A percentile compares a stretch with the other conserved stretches of the same genome.
Evolutionary conservation across 2,113 vertebrate species (phyloP).

Genomic region (Pterocles burchelli): DNA sequence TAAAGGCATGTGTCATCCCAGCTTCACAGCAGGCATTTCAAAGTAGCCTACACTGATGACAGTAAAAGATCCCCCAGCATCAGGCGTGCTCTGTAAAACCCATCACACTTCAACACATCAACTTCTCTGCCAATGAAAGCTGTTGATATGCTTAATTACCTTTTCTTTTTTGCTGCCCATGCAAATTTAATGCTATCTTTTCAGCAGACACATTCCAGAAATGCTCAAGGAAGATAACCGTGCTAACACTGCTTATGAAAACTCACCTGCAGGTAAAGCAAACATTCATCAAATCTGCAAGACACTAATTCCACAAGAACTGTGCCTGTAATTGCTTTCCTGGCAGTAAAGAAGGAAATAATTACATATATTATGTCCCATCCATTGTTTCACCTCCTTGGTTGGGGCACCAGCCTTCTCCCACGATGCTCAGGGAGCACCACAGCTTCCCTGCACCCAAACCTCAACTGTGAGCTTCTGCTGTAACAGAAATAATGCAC

Average conservation of each 20-base stretch:
- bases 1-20: background rate
- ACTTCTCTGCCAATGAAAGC: background rate
- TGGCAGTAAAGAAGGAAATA: background rate
- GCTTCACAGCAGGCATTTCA: background rate
- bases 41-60: slow-evolving; percentile 3
- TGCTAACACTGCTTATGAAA: background rate
- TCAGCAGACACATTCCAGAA: background rate
- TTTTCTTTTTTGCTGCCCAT: background rate
- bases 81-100: background rate
- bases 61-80: background rate
- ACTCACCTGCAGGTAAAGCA: background rate
- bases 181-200: background rate
- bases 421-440: background rate
- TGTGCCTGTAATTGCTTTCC: background rate
- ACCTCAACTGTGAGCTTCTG: background rate
- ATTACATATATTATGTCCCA: background rate
- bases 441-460: background rate
- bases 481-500: background rate
- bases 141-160: background rate
- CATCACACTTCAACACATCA: background rate
- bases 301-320: background rate
- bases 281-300: background rate
- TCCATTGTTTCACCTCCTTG: background rate
- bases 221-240: background rate
- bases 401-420: background rate